Conservation (phyloP, 2,113 vertebrate species). For the Brevimyrus niger region DNA sequence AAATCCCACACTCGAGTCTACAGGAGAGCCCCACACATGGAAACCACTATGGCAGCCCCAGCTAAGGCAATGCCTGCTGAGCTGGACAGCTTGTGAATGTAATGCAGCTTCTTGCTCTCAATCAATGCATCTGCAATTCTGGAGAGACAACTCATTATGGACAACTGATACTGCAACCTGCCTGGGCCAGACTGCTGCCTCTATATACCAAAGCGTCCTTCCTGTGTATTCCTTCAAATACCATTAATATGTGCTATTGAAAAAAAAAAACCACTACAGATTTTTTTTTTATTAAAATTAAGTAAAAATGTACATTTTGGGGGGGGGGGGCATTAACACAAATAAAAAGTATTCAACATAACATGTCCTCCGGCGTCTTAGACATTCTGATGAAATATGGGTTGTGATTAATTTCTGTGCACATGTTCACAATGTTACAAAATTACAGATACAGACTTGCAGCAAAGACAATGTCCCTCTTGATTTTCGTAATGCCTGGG, state of each 20-base stretch:
- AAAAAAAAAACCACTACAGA: conserved; percentile 54
- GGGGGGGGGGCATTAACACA: conserved; percentile 38
- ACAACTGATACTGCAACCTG: conserved; percentile 35
- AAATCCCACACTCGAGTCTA: conserved; percentile 74
- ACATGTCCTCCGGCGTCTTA: neutral
- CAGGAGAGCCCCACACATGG: conserved; percentile 78
- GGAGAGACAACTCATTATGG: conserved; percentile 43
- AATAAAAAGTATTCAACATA: conserved; percentile 13
- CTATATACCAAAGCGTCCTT: conserved; percentile 63
- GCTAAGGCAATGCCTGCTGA: conserved; percentile 50
- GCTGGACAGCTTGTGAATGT: conserved; percentile 63
- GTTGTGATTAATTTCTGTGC: neutral
- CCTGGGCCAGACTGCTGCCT: conserved; percentile 68
- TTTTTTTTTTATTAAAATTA: conserved; percentile 75
- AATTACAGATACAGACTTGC: conserved; percentile 82
- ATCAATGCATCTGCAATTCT: conserved; percentile 28
- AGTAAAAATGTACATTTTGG: conserved; percentile 71
- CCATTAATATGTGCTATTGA: conserved; percentile 30
- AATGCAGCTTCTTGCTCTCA: conserved; percentile 48
- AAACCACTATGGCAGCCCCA: conserved; percentile 78
- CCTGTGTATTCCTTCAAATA: conserved; percentile 49
- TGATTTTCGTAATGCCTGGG: conserved; percentile 93
- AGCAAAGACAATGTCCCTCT: conserved; percentile 71
- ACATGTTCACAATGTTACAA: neutral
- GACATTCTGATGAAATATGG: neutral